Conservation (phyloP, 2,888 invertebrate species). For the Eulithis testata region DNA sequence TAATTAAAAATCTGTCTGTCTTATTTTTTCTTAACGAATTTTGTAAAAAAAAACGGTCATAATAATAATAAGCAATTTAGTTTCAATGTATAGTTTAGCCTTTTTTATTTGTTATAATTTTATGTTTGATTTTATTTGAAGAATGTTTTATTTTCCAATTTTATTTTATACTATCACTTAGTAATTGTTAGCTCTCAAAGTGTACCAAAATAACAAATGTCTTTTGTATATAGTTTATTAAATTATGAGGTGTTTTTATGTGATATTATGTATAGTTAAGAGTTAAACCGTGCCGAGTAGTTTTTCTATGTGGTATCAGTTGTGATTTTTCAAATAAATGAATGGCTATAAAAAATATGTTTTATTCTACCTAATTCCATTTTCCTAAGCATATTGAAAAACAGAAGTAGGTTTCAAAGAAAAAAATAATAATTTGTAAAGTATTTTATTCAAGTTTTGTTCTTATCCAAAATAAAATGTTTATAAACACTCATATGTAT, state of each 20-base stretch:
- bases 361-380: constrained; percentile 13
- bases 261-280: constrained; percentile 83
- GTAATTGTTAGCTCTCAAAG: constrained; percentile 63
- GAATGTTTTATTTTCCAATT: constrained; percentile 44
- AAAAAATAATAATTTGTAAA: constrained; percentile 45
- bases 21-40: neutral
- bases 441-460: constrained; percentile 70
- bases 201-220: constrained; percentile 71
- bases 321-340: constrained; percentile 83
- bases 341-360: constrained; percentile 68
- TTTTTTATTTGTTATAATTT: constrained; percentile 26
- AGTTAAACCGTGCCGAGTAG: constrained; percentile 85
- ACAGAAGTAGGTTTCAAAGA: constrained; percentile 7
- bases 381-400: neutral
- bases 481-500: constrained; percentile 53
- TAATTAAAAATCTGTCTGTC: neutral
- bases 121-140: constrained; percentile 34
- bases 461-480: constrained; percentile 58
- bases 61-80: no score
- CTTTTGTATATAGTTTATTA: constrained; percentile 78
- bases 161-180: constrained; percentile 56
- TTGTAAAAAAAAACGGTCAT: no score
- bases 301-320: constrained; percentile 85
- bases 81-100: neutral
- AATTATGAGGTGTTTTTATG: constrained; percentile 83